Conservation (phyloP, 2,888 invertebrate species). For the Augiades crinisus region DNA sequence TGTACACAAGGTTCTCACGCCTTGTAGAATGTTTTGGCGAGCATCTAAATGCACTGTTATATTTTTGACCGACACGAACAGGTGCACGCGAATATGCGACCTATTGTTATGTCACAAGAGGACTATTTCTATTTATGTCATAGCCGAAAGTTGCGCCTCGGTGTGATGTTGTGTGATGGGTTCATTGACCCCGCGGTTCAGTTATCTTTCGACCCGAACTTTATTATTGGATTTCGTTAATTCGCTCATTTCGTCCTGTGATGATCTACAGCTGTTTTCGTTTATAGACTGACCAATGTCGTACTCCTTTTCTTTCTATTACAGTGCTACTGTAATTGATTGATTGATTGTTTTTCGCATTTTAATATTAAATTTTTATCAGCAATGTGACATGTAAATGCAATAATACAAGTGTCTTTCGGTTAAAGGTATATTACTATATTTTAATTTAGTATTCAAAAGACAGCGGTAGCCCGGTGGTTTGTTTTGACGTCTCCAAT, state of each 20-base stretch:
- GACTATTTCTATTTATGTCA: slow-evolving; percentile 30
- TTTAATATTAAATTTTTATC: too few relatives aligned
- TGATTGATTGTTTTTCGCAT: too few relatives aligned
- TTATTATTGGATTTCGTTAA: slow-evolving; percentile 17
- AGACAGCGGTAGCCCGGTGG: too few relatives aligned
- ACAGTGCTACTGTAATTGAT: too few relatives aligned
- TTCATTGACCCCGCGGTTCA: slow-evolving; percentile 50
- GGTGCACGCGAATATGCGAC: slow-evolving; percentile 23
- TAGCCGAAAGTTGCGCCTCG: slow-evolving; percentile 26
- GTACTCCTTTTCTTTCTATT: background rate
- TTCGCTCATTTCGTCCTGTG: slow-evolving; percentile 14
- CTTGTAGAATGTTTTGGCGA: slow-evolving; percentile 21
- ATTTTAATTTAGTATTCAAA: too few relatives aligned
- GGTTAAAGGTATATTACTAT: too few relatives aligned
- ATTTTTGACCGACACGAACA: slow-evolving; percentile 23
- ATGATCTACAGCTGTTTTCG: background rate
- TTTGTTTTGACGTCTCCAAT: too few relatives aligned
- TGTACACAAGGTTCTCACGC: slow-evolving; percentile 19
- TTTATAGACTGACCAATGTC: background rate
- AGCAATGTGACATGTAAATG: too few relatives aligned
- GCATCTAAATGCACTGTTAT: slow-evolving; percentile 23
- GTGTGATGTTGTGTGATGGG: slow-evolving; percentile 47
- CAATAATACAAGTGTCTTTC: too few relatives aligned
- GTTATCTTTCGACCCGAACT: slow-evolving; percentile 42
- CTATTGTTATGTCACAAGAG: slow-evolving; percentile 24